Evolutionary conservation across 2,888 invertebrate species (phyloP), one percentile per base, ranked within the genome.

Genomic region (Encarsia formosa): DNA sequence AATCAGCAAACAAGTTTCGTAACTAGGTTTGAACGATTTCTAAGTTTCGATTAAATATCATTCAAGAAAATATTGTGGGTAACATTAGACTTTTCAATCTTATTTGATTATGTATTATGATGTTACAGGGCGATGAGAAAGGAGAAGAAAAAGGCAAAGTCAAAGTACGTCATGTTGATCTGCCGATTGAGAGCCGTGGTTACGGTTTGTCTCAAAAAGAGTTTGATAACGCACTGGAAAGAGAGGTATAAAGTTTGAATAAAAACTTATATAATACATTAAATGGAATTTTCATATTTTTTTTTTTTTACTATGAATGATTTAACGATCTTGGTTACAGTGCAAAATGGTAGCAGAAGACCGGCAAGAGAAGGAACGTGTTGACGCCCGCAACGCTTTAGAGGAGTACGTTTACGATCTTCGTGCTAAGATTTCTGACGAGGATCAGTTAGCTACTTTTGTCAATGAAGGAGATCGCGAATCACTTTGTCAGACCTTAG

Each of bases 331-430:
- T 22, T 39, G 20, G 5, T 38, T 18, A 19, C 24, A 91, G 87
- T 79, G 81, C 55, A 86, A 85, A 74, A 88, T 91, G 88, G 83
- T 88, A 64, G 81, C 83, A 48, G 87, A 88, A 64, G 98, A 99
- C 73, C 83, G 85, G 55, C 87, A 90, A 69, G 98, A 98, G 76
- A 96, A 94, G 66, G 93, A 96, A 70, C 85, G 96, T 42, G 87
- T 91, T 5, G 97, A 98, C 75, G 93, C 94, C 1, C 89, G 96
- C 67, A 99, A 99, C 75, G 90, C 95, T 3, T 81, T 99, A 1
- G 99, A 99, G 74, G 99, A 99, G 75, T 99, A 95, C 69, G 94
- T 99, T 24, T 99, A 99, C 73, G 97, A 97, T 65, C 81, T 97
- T 75, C 83, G 99, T 49, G 88, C 91, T 53, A 94, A 95, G 73